phyloP scores from a whole-genome alignment of 2,797 vertebrate genomes.

The Helicolenus hilgendorfi region DNA sequence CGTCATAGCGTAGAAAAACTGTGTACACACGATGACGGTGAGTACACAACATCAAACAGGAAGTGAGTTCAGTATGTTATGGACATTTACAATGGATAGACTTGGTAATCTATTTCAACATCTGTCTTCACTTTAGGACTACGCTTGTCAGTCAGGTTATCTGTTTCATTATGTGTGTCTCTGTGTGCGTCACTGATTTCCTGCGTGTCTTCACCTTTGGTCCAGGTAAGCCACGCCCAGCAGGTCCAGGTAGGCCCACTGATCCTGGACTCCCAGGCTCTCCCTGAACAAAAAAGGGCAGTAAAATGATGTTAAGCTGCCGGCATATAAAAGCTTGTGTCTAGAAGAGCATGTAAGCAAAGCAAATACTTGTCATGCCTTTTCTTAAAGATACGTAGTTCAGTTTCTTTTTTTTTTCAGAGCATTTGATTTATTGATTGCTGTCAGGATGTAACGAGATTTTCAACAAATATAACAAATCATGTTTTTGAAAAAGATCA shows the following conservation, averaged over 20 bases:
- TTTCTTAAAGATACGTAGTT: not conserved
- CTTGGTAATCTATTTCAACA: not conserved
- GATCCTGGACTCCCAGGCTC: slow-evolving; percentile 89
- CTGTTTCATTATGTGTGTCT: not conserved
- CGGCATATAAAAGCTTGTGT: not conserved
- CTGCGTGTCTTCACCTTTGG: slow-evolving; percentile 88
- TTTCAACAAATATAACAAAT: too few species aligned
- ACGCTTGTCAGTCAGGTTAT: not conserved
- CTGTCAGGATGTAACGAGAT: too few species aligned
- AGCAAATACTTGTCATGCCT: not conserved
- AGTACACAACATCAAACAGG: not conserved
- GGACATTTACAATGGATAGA: not conserved
- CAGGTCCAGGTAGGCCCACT: slow-evolving; percentile 87
- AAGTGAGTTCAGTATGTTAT: not conserved
- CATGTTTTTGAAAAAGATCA: too few species aligned
- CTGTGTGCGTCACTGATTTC: not conserved
- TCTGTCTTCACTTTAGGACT: not conserved
- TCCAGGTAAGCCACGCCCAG: slow-evolving; percentile 89
- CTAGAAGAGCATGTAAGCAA: not conserved
- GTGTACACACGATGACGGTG: not conserved
- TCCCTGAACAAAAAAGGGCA: slow-evolving; percentile 84
- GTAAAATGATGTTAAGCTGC: not conserved
- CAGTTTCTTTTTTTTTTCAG: too few species aligned
- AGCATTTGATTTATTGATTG: not conserved
- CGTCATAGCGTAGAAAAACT: not conserved